A percentile compares a stretch with the other conserved stretches of the same genome.
phyloP scores from a whole-genome alignment of 2,797 vertebrate genomes.

The Nothura maculosa region DNA sequence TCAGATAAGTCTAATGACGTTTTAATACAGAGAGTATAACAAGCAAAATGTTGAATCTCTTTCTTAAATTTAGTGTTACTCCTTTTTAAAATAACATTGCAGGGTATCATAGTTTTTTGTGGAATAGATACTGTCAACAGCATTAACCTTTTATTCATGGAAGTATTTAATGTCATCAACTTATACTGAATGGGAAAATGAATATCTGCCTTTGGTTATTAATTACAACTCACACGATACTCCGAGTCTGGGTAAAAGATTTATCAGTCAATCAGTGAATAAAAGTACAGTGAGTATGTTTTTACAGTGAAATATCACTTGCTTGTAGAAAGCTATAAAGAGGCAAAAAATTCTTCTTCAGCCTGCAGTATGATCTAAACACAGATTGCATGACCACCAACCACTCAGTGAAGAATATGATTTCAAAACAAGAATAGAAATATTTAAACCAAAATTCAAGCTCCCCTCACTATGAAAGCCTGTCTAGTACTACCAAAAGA shows the following conservation, averaged over 20 bases:
- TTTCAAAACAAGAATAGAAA: neutral
- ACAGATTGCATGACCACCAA: neutral
- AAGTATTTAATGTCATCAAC: neutral
- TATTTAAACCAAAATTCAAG: rapidly evolving
- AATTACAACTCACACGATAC: neutral
- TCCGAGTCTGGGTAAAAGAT: neutral
- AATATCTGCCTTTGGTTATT: neutral
- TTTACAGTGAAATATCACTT: neutral
- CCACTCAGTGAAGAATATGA: neutral
- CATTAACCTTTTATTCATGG: neutral
- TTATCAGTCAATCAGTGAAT: neutral
- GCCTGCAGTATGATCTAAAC: neutral
- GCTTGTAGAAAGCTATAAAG: neutral
- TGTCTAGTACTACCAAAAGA: neutral
- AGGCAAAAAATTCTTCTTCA: neutral
- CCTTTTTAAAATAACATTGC: neutral
- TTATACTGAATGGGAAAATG: neutral
- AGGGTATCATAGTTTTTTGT: neutral
- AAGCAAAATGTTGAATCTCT: neutral
- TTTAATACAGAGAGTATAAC: neutral
- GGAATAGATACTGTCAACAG: neutral
- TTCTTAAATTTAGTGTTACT: neutral
- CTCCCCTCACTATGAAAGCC: neutral
- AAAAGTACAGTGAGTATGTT: neutral
- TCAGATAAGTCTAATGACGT: neutral